Base-by-base conservation (phyloP, 2,797 vertebrate species). In the Parotocinclus haroldoi region DNA sequence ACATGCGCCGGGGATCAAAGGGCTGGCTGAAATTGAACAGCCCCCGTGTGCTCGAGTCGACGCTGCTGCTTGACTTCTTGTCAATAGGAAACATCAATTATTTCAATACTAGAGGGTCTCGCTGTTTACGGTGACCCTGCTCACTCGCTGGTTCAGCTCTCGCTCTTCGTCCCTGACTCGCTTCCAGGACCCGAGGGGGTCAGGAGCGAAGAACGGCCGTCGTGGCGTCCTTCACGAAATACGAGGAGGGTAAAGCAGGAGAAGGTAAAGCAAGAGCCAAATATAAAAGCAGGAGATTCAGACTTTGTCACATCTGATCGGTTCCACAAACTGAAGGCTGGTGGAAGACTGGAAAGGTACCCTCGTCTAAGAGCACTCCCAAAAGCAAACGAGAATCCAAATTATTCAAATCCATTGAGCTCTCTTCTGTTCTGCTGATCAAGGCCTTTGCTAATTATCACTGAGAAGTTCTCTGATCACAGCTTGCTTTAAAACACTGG, bases 401-500 rank as follows among this genome's bases (percentile, higher is more conserved):
- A 17, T 51, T 65, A 56, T 45, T 19, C 18, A 37, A 55, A 69
- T 45, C 76, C 78, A 73, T 60, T 16, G 75, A 78, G 84, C 79
- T 77, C 66, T 82, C 84, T 87, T 89, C 80, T 81, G 84, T 87
- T 84, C 80, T 76, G 19, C 49, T 86, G 84, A 89, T 90, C 85
- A 88, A 88, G 83, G 76, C 38, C 7, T 40, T 4, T 71, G 75
- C 73, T 86, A 84, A 88, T 88, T 71, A 42, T 69, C 71, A 73
- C 64, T 52, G 82, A 87, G 83, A 71, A 55, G 69, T 74, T 79
- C 78, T 80, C 68, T 78, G 80, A 83, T 71, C 77, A 76, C 76
- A 80, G 82, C 80, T 82, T 82, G 67, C 61, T 66, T 78, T 76
- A 69, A 75, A 75, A 78, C 74, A 67, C 71, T 73, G 77, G 79